Evolutionary conservation across 2,888 invertebrate species (phyloP), one percentile per base, ranked within the genome.

Genomic region (Sminthurinus aureus): DNA sequence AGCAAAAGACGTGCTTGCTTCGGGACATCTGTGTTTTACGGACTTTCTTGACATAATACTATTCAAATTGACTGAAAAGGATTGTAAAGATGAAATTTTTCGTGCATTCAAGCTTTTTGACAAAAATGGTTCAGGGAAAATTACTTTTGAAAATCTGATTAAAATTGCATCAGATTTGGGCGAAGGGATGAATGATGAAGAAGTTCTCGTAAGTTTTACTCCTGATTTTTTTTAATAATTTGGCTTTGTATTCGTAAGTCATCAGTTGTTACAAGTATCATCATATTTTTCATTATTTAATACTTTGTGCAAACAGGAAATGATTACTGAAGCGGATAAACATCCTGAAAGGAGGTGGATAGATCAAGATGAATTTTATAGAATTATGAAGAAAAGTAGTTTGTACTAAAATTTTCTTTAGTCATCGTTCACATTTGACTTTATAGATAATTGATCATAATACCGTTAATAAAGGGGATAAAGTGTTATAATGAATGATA

Each of bases 61-160:
- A 0, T 93, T 94, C 73, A 98, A 98, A 92, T 96, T 98, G 95
- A 94, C 96, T 67, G 98, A 98, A 89, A 98, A 97, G 90, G 98
- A 98, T 90, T 95, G 95, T 0, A 96, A 96, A 90, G 97, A 98
- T 90, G 98, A 99, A 91, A 97, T 99, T 82, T 92, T 98, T 90
- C 98, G 98, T 91, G 99, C 99, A 18, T 99, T 99, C 90, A 94
- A 96, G 86, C 92, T 99, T 22, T 99, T 99, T 92, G 99, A 99
- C 92, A 96, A 97, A 91, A 98, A 98, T 90, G 96, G 96, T 89
- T 98, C 98, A 85, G 98, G 97, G 87, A 97, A 96, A 91, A 98
- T 99, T 87, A 96, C 97, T 38, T 97, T 98, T 89, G 95, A 95
- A 89, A 98, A 98, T 91, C 91, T 99, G 52, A 97, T 97, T 90